Percentiles rank a stretch among this genome's conserved stretches.
Conservation (phyloP, 2,888 invertebrate genomes). For the Cepaea hortensis region DNA sequence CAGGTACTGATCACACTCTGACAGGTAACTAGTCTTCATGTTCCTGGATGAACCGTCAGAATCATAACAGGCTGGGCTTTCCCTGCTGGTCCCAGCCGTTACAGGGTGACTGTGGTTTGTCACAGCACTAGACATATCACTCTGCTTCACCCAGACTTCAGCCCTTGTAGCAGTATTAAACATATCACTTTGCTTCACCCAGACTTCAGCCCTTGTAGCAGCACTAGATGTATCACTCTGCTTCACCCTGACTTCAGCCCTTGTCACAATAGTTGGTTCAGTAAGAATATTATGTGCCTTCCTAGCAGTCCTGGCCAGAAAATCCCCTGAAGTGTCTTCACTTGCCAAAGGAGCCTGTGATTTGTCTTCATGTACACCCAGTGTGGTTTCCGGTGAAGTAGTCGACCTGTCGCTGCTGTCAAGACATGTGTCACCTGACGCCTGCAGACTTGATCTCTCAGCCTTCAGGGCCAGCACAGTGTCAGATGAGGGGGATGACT, state of each 20-base stretch:
- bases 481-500: background rate
- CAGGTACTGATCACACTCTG: slow-evolving; percentile 26
- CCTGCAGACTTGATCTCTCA: background rate
- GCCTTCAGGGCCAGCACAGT: too few relatives aligned
- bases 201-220: background rate
- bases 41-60: background rate
- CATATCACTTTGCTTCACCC: too few relatives aligned
- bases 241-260: too few relatives aligned
- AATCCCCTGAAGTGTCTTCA: background rate
- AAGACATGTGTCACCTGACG: background rate
- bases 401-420: too few relatives aligned
- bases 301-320: background rate
- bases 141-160: background rate
- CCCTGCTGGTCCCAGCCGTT: too few relatives aligned
- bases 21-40: background rate
- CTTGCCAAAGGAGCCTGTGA: background rate
- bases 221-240: background rate
- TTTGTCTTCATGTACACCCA: background rate
- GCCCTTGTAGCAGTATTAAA: background rate
- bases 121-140: background rate
- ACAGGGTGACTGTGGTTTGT: background rate
- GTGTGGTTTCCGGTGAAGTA: too few relatives aligned
- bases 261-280: too few relatives aligned
- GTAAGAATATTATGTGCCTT: background rate
- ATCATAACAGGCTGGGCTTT: background rate